Evolutionary conservation across 2,113 vertebrate species (phyloP), one percentile per base, ranked within the genome.

Genomic region (Origma solitaria): DNA sequence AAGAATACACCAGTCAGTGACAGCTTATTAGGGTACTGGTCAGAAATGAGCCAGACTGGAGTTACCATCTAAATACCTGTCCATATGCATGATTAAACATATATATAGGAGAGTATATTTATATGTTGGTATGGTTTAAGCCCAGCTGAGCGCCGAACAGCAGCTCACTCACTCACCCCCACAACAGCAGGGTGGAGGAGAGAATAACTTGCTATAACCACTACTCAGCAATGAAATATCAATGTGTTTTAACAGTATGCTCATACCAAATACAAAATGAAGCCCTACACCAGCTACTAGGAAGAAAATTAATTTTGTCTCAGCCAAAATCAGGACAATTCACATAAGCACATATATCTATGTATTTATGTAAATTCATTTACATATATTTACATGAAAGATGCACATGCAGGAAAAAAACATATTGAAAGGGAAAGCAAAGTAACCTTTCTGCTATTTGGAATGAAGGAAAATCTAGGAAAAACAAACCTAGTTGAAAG

Each of bases 161-260:
- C 11, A 27, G 15, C 19, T n/a, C 0, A 0, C 42, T 69, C 33
- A 16, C 54, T n/a, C 45, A 44, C 6, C 16, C 42, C n/a, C 15
- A 27, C 47, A 9, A 30, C 49, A 35, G 49, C 40, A 69, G 17
- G 47, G 47, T 16, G 12, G 12, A 40, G 10, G 35, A 69, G 17
- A 27, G 5, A 31, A 56, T 45, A 37, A 24, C 44, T 45, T 51
- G 16, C 14, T 54, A 28, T 38, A 28, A 57, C 27, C 21, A 15
- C 51, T 65, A 24, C 22, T 51, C 37, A 73, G 37, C 8, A 58
- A 24, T 27, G 11, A 73, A 73, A 73, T 44, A 40, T 22, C 45
- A 30, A 8, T 27, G 24, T 68, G 24, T 40, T 40, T 54, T 54
- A 61, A 18, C 14, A 61, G 23, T 54, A 28, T 31, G 61, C n/a